phyloP scores from a whole-genome alignment of 2,888 invertebrate genomes.

The Hemicrepidius hirtus region DNA sequence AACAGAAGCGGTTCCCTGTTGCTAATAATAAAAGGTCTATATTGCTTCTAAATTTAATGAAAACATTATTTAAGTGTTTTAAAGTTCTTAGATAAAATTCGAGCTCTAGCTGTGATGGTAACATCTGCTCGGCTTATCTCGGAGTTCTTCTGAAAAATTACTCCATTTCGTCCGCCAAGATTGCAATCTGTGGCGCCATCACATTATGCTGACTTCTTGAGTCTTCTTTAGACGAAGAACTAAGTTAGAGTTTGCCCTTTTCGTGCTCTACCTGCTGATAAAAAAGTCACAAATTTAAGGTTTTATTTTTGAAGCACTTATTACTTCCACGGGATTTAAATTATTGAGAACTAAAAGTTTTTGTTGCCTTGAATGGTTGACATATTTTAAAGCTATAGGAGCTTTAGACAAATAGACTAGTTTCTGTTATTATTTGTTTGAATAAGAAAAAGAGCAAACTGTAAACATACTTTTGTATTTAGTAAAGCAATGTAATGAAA shows the following conservation, averaged over 20 bases:
- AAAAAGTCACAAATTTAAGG: not conserved
- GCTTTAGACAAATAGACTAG: too few relatives aligned
- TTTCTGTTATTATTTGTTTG: too few relatives aligned
- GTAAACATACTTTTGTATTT: too few relatives aligned
- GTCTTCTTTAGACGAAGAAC: conserved; percentile 11
- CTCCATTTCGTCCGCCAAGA: conserved; percentile 52
- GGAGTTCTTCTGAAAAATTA: conserved; percentile 53
- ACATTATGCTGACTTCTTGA: conserved; percentile 49
- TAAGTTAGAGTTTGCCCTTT: conserved; percentile 19
- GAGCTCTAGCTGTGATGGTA: conserved; percentile 37
- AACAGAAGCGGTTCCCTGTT: conserved; percentile 9
- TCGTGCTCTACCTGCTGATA: conserved; percentile 28
- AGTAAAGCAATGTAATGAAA: not conserved
- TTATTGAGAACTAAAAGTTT: too few relatives aligned
- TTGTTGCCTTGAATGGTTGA: too few relatives aligned
- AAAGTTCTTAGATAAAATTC: conserved; percentile 48
- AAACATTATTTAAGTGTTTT: conserved; percentile 50
- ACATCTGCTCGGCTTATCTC: conserved; percentile 51
- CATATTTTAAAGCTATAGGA: too few relatives aligned
- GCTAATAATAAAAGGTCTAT: conserved; percentile 15
- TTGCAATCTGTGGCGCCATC: conserved; percentile 55
- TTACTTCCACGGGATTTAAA: conserved; percentile 4
- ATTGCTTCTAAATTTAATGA: conserved; percentile 45
- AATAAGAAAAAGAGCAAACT: too few relatives aligned
- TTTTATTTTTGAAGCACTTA: not conserved